Conservation (phyloP, 2,888 invertebrate species). For the Cosmia pyralina region DNA sequence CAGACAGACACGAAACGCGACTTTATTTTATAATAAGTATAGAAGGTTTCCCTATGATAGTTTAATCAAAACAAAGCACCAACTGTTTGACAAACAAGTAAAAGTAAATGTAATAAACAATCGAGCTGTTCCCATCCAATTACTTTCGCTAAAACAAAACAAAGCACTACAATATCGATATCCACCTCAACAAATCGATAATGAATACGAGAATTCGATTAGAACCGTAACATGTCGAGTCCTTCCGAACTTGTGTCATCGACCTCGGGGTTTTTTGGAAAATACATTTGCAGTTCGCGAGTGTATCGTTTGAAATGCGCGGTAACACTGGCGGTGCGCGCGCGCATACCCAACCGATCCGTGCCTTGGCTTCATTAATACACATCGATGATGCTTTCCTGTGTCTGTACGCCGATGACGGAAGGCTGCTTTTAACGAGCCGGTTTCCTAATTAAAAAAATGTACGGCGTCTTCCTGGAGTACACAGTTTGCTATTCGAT, state of each 20-base stretch:
- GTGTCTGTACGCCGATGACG: constrained; percentile 83
- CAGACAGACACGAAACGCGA: too few species aligned
- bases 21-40: too few species aligned
- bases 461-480: constrained; percentile 66
- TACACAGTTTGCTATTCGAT: constrained; percentile 54
- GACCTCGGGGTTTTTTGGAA: constrained; percentile 74
- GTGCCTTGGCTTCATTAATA: constrained; percentile 86
- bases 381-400: constrained; percentile 87
- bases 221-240: constrained; percentile 65
- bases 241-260: constrained; percentile 72
- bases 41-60: background rate
- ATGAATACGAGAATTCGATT: constrained; percentile 65
- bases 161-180: constrained; percentile 63
- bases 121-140: constrained; percentile 34
- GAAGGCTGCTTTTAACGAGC: constrained; percentile 87
- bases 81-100: constrained; percentile 35
- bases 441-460: constrained; percentile 89
- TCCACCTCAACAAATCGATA: constrained; percentile 65
- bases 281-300: constrained; percentile 75
- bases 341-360: constrained; percentile 78
- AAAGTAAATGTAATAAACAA: constrained; percentile 40
- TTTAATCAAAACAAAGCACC: constrained; percentile 44
- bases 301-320: constrained; percentile 82
- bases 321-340: constrained; percentile 81
- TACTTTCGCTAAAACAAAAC: constrained; percentile 57